These are phyloP conservation scores for Drosophila affinis DNA, from an alignment of 2,888 invertebrate genomes.

Conservation along the genomic window DNA sequence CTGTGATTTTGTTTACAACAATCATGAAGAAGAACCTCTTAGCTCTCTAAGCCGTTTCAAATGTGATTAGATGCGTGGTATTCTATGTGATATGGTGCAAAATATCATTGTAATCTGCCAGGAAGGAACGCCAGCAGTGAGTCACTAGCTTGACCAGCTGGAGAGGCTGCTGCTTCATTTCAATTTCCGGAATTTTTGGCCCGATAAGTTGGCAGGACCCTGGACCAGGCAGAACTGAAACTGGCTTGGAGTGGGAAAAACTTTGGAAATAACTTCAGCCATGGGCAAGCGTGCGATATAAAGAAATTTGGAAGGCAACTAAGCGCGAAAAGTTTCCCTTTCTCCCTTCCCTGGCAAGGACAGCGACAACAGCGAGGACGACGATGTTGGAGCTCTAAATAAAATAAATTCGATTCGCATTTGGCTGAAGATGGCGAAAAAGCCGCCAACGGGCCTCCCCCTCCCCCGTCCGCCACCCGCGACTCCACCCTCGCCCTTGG, in stretches of 20 bases:
- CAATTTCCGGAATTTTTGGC: conserved; percentile 66
- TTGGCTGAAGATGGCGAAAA: conserved; percentile 41
- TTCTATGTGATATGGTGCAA: not conserved
- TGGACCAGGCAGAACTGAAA: not conserved
- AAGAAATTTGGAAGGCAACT: conserved; percentile 67
- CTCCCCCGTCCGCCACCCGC: conserved; percentile 3
- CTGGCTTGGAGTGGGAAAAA: not conserved
- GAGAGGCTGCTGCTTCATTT: conserved; percentile 53
- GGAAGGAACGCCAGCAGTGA: not conserved
- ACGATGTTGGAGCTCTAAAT: conserved; percentile 57
- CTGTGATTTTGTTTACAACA: not conserved
- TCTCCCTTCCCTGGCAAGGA: conserved; percentile 39
- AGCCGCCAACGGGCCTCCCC: conserved; percentile 14
- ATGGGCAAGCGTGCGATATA: conserved; percentile 40
- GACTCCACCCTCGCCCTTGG: conserved; percentile 15
- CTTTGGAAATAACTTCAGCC: conserved; percentile 15
- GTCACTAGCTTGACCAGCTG: not conserved
- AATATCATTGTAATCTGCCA: not conserved
- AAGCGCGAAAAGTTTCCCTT: conserved; percentile 77
- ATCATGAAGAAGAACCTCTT: not conserved
- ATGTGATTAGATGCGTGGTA: not conserved
- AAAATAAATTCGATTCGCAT: conserved; percentile 78
- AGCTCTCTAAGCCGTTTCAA: not conserved
- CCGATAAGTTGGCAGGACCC: conserved; percentile 60
- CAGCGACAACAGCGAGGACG: conserved; percentile 30